Conservation (phyloP, 2,113 vertebrate genomes). For the Ibidorhyncha struthersii region DNA sequence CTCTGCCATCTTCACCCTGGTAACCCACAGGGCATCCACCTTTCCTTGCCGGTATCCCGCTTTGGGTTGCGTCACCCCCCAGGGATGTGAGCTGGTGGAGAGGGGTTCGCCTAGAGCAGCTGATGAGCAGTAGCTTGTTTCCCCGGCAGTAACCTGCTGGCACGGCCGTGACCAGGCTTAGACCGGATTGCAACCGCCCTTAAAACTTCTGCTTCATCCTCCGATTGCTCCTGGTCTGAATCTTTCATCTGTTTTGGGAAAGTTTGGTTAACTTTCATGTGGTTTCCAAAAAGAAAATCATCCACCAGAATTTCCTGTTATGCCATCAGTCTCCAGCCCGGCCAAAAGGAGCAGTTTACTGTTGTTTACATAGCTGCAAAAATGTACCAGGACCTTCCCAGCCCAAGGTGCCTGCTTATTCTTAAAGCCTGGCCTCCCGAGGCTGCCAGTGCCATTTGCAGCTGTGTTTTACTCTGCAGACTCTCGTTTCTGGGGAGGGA, state of each 20-base stretch:
- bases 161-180: rapidly evolving
- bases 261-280: conserved; percentile 68
- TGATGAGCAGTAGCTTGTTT: conserved; percentile 31
- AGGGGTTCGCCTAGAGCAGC: background rate
- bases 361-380: conserved; percentile 70
- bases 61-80: background rate
- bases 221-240: conserved; percentile 23
- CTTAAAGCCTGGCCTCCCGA: conserved; percentile 38
- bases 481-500: conserved; percentile 50
- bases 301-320: conserved; percentile 69
- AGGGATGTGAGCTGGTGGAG: background rate
- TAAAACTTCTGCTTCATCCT: conserved; percentile 28
- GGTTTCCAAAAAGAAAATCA: conserved; percentile 65
- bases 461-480: conserved; percentile 61
- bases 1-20: background rate
- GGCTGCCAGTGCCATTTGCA: conserved; percentile 42
- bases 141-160: background rate
- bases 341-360: conserved; percentile 62
- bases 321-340: conserved; percentile 27
- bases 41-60: background rate
- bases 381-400: conserved; percentile 55
- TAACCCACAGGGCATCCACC: background rate
- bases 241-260: conserved; percentile 66
- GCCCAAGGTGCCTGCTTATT: conserved; percentile 65
- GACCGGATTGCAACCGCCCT: background rate